Evolutionary conservation across 2,797 vertebrate genomes (phyloP).

Genomic region (Chaunax sp.): DNA sequence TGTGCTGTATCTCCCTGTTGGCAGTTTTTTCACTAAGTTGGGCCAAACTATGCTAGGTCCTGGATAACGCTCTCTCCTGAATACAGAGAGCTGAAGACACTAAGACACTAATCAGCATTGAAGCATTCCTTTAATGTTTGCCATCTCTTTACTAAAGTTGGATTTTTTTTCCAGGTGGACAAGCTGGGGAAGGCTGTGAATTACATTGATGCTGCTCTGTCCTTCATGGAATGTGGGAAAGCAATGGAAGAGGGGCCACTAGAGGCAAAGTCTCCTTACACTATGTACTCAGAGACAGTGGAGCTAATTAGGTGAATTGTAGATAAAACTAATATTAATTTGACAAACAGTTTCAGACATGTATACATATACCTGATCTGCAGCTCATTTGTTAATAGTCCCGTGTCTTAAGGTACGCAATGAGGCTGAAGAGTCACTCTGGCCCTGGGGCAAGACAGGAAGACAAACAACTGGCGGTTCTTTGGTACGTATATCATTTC

Average conservation of each 20-base stretch:
- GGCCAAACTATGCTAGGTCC: neutral
- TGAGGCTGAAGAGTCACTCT: slow-evolving; percentile 96
- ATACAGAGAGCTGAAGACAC: neutral
- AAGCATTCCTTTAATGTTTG: slow-evolving; percentile 1
- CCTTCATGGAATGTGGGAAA: slow-evolving; percentile 98
- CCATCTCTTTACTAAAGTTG: neutral
- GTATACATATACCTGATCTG: neutral
- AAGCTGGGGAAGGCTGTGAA: slow-evolving; percentile 98
- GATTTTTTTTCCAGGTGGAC: slow-evolving; percentile 86
- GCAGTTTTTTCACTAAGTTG: no score
- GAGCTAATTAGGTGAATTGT: slow-evolving; percentile 93
- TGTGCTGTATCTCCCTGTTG: no score
- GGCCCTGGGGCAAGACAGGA: slow-evolving; percentile 90
- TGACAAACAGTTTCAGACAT: neutral
- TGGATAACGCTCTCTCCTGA: neutral
- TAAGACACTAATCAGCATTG: neutral
- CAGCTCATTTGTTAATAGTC: slow-evolving; percentile 27
- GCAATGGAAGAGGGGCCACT: slow-evolving; percentile 98
- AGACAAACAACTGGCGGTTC: slow-evolving; percentile 96
- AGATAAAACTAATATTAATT: neutral
- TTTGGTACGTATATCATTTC: slow-evolving; percentile 88
- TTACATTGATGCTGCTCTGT: slow-evolving; percentile 96
- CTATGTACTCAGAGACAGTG: slow-evolving; percentile 99
- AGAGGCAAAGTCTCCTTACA: slow-evolving; percentile 96
- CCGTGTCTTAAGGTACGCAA: slow-evolving; percentile 90